These are phyloP conservation scores for Thinocorus orbignyianus DNA, from an alignment of 2,113 vertebrate genomes.

Conservation along the genomic window DNA sequence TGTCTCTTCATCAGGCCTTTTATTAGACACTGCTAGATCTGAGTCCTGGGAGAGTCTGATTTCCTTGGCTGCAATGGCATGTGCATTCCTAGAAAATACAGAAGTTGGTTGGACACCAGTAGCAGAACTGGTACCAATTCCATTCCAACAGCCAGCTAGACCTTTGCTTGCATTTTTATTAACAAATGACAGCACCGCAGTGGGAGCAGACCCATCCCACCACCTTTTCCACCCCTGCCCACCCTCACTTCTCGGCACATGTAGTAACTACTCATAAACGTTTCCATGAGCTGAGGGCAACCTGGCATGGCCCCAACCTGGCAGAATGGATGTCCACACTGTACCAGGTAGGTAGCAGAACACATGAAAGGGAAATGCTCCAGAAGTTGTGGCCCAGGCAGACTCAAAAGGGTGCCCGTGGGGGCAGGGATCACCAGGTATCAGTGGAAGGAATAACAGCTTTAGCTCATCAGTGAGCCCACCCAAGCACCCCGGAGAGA, in stretches of 20 bases:
- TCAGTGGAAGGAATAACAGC: constrained; percentile 79
- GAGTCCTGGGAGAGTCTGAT: neutral
- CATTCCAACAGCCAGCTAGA: neutral
- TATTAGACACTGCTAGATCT: constrained; percentile 17
- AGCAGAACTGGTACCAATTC: neutral
- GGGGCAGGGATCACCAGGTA: constrained; percentile 72
- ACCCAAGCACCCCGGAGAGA: constrained; percentile 64
- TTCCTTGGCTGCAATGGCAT: neutral
- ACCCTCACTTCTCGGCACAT: constrained; percentile 76
- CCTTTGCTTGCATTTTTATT: neutral
- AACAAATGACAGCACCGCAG: neutral
- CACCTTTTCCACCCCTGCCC: neutral
- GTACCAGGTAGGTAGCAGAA: constrained; percentile 81
- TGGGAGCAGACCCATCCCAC: neutral
- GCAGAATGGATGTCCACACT: constrained; percentile 77
- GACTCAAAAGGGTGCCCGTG: constrained; percentile 73
- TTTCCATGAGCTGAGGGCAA: constrained; percentile 68
- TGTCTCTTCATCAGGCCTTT: neutral
- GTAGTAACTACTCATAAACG: constrained; percentile 76
- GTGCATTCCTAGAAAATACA: neutral
- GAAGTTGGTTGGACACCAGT: neutral
- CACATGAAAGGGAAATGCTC: constrained; percentile 81
- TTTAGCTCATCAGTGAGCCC: constrained; percentile 76
- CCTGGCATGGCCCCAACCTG: constrained; percentile 71
- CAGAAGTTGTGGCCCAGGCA: constrained; percentile 71